These are phyloP conservation scores for Liodrosophila aerea DNA, from an alignment of 2,888 invertebrate genomes.

Conservation along the genomic window DNA sequence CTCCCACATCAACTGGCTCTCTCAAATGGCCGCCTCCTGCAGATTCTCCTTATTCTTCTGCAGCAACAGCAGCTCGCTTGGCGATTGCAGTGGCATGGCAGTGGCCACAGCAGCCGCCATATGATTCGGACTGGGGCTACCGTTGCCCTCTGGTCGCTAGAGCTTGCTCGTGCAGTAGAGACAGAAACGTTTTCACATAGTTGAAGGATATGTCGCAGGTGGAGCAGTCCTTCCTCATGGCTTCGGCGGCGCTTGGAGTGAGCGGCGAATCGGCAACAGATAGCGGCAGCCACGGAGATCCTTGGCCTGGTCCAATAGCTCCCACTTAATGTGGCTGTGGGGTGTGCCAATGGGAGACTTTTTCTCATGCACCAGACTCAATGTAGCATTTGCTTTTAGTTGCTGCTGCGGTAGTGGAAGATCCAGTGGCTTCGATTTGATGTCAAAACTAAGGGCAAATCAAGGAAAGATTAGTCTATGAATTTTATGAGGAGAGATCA, in stretches of 20 bases:
- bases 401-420: slow-evolving; percentile 13
- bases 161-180: slow-evolving; percentile 97
- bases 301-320: slow-evolving; percentile 74
- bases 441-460: slow-evolving; percentile 70
- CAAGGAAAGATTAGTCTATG: no score
- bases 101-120: slow-evolving; percentile 45
- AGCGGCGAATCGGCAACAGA: no score
- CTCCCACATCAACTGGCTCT: slow-evolving; percentile 86
- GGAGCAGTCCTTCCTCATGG: slow-evolving; percentile 93
- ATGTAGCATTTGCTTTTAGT: slow-evolving; percentile 17
- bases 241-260: no score
- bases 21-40: slow-evolving; percentile 82
- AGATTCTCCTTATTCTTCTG: slow-evolving; percentile 82
- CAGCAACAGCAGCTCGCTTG: slow-evolving; percentile 66
- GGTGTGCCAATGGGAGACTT: slow-evolving; percentile 72
- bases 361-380: slow-evolving; percentile 69
- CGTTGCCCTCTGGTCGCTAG: slow-evolving; percentile 74
- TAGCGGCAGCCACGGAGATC: slow-evolving; percentile 48
- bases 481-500: no score
- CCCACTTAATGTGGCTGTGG: slow-evolving; percentile 78
- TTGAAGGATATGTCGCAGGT: slow-evolving; percentile 98
- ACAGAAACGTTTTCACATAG: slow-evolving; percentile 94
- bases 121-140: slow-evolving; percentile 79
- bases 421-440: slow-evolving; percentile 80
- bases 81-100: slow-evolving; percentile 68